Evolutionary conservation across 1,140 invertebrate genomes (phyloP).

Genomic region (Ceratina japonica): DNA sequence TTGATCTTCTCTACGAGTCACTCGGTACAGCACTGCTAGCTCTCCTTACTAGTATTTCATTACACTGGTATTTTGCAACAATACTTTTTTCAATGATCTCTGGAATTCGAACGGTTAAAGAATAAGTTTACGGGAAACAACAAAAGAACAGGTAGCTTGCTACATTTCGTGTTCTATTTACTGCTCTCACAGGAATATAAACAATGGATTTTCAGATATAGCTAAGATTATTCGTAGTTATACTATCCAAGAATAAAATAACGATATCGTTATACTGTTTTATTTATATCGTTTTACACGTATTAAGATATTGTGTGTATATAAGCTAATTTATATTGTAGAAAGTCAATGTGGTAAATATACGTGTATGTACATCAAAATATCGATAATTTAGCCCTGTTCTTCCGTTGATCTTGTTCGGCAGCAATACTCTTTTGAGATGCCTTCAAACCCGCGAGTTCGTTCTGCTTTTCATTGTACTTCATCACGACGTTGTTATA

Average conservation of each 20-base stretch:
- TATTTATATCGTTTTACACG: constrained; percentile 31
- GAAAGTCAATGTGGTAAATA: constrained; percentile 22
- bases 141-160: too few species aligned
- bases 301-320: constrained; percentile 19
- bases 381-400: constrained; percentile 84
- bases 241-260: background rate
- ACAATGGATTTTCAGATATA: too few species aligned
- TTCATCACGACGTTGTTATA: constrained; percentile 82
- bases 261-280: background rate
- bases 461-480: constrained; percentile 82
- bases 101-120: too few species aligned
- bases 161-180: too few species aligned
- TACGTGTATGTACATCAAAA: constrained; percentile 80
- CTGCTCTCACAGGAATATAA: too few species aligned
- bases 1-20: too few species aligned
- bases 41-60: too few species aligned
- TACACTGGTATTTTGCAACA: too few species aligned
- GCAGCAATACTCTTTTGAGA: constrained; percentile 83
- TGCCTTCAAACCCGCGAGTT: constrained; percentile 81
- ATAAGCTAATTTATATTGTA: constrained; percentile 24
- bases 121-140: too few species aligned
- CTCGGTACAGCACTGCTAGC: too few species aligned
- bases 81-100: too few species aligned
- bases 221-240: background rate
- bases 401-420: constrained; percentile 86